Evolutionary conservation across 2,888 invertebrate genomes (phyloP).

Genomic region (Antheraea assamensis): DNA sequence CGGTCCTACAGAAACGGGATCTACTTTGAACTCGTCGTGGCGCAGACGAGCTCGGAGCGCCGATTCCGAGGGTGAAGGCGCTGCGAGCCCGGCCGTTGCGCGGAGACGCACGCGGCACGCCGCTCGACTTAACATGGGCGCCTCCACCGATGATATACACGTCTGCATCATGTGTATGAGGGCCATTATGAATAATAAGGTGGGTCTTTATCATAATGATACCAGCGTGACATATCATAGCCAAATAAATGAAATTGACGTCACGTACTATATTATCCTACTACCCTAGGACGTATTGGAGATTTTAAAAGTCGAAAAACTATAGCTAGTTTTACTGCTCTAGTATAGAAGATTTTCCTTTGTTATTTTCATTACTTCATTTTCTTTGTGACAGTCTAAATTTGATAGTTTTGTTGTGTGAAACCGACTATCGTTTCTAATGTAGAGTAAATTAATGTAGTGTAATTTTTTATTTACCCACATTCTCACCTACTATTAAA

Average conservation of each 20-base stretch:
- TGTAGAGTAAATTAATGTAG: too few species aligned
- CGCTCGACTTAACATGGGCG: constrained; percentile 95
- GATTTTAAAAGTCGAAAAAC: background rate
- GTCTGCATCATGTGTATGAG: constrained; percentile 99
- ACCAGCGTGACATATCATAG: background rate
- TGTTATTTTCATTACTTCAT: too few species aligned
- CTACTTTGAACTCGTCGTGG: constrained; percentile 67
- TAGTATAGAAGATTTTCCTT: too few species aligned
- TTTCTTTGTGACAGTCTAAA: too few species aligned
- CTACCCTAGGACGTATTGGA: too few species aligned
- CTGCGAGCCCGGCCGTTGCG: constrained; percentile 64
- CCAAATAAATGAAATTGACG: background rate
- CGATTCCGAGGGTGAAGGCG: constrained; percentile 59
- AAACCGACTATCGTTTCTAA: too few species aligned
- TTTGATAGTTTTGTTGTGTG: too few species aligned
- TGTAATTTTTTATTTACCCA: too few species aligned
- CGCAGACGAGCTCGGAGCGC: constrained; percentile 59
- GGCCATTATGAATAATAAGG: constrained; percentile 99
- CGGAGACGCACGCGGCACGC: constrained; percentile 91
- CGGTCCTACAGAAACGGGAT: constrained; percentile 59
- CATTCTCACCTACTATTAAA: too few species aligned
- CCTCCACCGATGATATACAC: constrained; percentile 98
- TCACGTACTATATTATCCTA: too few species aligned
- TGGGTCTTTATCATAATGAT: constrained; percentile 40
- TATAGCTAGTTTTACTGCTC: too few species aligned